These are phyloP conservation scores for Nephrotoma flavescens DNA, from an alignment of 2,888 invertebrate species.

Conservation along the genomic window DNA sequence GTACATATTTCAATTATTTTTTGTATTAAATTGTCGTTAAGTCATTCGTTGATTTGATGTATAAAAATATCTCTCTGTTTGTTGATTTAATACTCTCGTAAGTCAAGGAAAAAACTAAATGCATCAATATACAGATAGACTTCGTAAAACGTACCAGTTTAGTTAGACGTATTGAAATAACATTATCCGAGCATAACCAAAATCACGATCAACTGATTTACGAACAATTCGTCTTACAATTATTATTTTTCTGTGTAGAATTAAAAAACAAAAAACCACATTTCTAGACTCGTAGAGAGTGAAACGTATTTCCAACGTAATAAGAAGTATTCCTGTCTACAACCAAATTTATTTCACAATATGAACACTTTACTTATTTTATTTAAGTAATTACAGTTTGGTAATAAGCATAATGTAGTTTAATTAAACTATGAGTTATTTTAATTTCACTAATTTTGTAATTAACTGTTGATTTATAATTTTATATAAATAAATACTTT, in stretches of 20 bases:
- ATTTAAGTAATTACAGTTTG: neutral
- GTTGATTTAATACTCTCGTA: neutral
- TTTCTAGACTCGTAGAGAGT: too few relatives aligned
- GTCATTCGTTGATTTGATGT: neutral
- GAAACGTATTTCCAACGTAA: too few relatives aligned
- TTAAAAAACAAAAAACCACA: too few relatives aligned
- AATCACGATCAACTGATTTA: too few relatives aligned
- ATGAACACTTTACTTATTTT: neutral
- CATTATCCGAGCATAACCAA: too few relatives aligned
- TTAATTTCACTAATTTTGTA: neutral
- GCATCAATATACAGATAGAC: neutral
- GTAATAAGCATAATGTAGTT: neutral
- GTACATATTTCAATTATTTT: neutral
- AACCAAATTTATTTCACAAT: neutral
- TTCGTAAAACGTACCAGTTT: too few relatives aligned
- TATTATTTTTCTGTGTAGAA: too few relatives aligned
- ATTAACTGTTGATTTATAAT: neutral
- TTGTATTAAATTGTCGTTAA: neutral
- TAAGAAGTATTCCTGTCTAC: neutral
- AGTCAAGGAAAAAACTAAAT: neutral
- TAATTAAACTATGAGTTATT: neutral
- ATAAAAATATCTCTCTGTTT: neutral
- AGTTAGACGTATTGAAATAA: too few relatives aligned
- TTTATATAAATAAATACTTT: neutral
- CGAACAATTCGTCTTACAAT: too few relatives aligned